Evolutionary conservation across 2,113 vertebrate species (phyloP).

Genomic region (Aleadryas rufinucha): DNA sequence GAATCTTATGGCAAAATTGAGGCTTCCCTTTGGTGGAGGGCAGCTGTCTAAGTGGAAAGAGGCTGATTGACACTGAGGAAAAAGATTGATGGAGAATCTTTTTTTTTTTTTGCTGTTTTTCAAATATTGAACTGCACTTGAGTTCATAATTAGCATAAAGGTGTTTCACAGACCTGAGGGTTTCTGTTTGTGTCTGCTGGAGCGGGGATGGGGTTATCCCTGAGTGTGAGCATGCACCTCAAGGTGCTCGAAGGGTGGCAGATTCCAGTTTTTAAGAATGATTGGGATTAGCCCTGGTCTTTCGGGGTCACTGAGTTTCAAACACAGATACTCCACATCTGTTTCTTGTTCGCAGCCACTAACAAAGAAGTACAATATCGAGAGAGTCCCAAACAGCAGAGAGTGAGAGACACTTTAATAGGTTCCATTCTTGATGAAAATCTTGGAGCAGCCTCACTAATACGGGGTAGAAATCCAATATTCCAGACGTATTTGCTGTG

Average conservation of each 20-base stretch:
- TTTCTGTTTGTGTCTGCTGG: background rate
- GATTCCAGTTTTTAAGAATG: constrained; percentile 53
- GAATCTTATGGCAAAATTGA: background rate
- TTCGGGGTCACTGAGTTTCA: constrained; percentile 58
- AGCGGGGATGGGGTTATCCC: background rate
- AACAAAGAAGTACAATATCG: constrained; percentile 36
- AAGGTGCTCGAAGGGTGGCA: constrained; percentile 29
- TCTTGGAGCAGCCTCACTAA: constrained; percentile 34
- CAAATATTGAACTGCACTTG: background rate
- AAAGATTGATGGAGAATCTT: background rate
- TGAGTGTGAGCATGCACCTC: background rate
- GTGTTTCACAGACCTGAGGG: background rate
- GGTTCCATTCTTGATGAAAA: constrained; percentile 63
- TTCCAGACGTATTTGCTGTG: background rate
- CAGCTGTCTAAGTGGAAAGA: background rate
- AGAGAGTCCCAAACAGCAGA: constrained; percentile 3
- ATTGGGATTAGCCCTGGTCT: constrained; percentile 53
- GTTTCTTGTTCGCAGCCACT: constrained; percentile 65
- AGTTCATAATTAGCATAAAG: background rate
- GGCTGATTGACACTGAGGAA: background rate
- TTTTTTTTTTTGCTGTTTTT: background rate
- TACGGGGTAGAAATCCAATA: background rate
- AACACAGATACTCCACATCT: constrained; percentile 61
- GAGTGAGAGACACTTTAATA: constrained; percentile 47
- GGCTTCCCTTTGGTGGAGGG: background rate